phyloP scores from a whole-genome alignment of 2,113 vertebrate species.

The Hydropotes inermis region DNA sequence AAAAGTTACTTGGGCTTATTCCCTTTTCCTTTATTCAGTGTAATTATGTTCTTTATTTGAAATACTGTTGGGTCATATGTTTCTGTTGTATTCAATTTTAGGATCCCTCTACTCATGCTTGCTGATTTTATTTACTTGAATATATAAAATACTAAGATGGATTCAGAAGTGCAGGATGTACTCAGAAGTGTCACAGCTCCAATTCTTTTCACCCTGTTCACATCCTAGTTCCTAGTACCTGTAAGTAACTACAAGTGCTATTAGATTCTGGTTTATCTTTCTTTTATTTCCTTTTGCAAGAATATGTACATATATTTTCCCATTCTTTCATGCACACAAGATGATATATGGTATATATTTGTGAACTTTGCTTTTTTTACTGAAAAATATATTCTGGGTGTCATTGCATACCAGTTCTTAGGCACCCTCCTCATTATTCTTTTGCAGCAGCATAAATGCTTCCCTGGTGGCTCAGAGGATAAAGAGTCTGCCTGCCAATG shows the following conservation, averaged over 20 bases:
- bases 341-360: background rate
- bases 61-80: background rate
- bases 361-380: background rate
- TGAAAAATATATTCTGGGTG: background rate
- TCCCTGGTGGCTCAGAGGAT: background rate
- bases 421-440: background rate
- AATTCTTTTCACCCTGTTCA: background rate
- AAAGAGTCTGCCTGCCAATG: background rate
- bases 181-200: background rate
- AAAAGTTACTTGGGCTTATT: background rate
- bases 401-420: background rate
- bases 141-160: background rate
- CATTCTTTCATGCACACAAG: background rate
- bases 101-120: background rate
- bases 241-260: background rate
- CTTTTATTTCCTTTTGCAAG: background rate
- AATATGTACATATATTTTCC: background rate
- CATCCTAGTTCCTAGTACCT: background rate
- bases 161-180: background rate
- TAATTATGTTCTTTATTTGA: background rate
- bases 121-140: background rate
- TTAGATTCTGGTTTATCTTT: background rate
- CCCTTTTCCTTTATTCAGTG: background rate
- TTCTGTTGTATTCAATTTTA: background rate
- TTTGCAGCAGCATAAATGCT: background rate